Percentiles rank a stretch among this genome's conserved stretches.
phyloP scores from a whole-genome alignment of 2,888 invertebrate species.

The Agrotis puta region DNA sequence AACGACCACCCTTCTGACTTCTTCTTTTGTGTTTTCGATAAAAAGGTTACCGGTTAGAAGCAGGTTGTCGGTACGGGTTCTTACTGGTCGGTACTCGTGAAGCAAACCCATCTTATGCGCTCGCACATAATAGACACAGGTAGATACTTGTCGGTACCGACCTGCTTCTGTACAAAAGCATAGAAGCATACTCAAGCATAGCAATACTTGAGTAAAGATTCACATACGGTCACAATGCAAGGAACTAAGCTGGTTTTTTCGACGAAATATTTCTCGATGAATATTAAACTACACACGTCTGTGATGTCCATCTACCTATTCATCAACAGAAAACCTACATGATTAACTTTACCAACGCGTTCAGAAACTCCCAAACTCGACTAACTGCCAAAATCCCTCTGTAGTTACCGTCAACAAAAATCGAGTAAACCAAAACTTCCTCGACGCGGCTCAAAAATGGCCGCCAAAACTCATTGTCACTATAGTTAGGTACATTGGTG shows the following conservation, averaged over 20 bases:
- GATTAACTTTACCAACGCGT: background rate
- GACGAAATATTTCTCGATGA: too few relatives aligned
- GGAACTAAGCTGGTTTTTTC: too few relatives aligned
- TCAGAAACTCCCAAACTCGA: conserved; percentile 24
- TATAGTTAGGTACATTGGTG: conserved; percentile 64
- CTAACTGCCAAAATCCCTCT: conserved; percentile 40
- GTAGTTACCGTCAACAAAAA: conserved; percentile 39
- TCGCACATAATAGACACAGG: too few relatives aligned
- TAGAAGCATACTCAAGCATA: too few relatives aligned
- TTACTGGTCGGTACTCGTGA: too few relatives aligned
- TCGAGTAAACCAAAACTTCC: conserved; percentile 41
- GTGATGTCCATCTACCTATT: background rate
- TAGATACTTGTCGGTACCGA: too few relatives aligned
- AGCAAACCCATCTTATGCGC: too few relatives aligned
- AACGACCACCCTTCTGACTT: background rate
- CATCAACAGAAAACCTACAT: background rate
- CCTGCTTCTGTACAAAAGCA: too few relatives aligned
- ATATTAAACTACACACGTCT: background rate
- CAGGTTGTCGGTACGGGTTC: too few relatives aligned
- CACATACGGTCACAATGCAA: too few relatives aligned
- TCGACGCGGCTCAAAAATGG: conserved; percentile 58
- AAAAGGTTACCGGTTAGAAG: too few relatives aligned
- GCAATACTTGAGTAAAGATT: too few relatives aligned
- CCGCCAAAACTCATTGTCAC: conserved; percentile 60
- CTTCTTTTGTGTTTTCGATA: background rate